Evolutionary conservation across 2,888 invertebrate species (phyloP), one percentile per base, ranked within the genome.

Genomic region (Rhingia rostrata): DNA sequence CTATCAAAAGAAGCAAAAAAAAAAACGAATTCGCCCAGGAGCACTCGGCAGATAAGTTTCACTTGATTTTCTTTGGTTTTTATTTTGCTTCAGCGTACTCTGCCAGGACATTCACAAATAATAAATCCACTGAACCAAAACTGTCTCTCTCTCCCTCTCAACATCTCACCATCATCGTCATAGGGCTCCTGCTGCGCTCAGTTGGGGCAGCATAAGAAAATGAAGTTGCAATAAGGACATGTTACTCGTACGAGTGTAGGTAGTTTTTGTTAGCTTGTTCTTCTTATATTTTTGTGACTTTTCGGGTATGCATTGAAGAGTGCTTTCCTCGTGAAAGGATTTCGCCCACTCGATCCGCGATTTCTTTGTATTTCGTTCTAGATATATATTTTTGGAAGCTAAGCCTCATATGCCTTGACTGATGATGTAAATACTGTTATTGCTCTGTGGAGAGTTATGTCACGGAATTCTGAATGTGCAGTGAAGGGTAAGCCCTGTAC

Each of bases 101-200:
- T 64, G 64, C 56, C 74, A 84, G 84, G 84, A 84, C 80, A 84
- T 84, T 80, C 53, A 75, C 74, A 80, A 80, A 84, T 79, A 80
- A 84, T 73, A 80, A 80, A 80, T 75, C 64, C 84, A 84, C 64
- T 79, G 75, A 84, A 84, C 79, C 74, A 60, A 80, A 79, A 79
- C 41, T 54, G 12, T 37, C 37, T 43, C 54, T 64, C 56, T 51
- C n/a, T 22, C 43, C 35, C 7, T 41, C 47, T 22, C 22, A 33
- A 39, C 6, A 14, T 53, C 33, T n/a, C 43, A 7, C 22, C 61
- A 33, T 10, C 32, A 22, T 35, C 9, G 22, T 3, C 12, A 22
- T 22, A 22, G 22, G 43, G 51, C 22, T 7, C 14, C 37, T 32
- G 30, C 22, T 41, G 41, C 49, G 49, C 47, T 66, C 49, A 69